Evolutionary conservation across 1,140 invertebrate genomes (phyloP).

Genomic region (Monomorium pharaonis): DNA sequence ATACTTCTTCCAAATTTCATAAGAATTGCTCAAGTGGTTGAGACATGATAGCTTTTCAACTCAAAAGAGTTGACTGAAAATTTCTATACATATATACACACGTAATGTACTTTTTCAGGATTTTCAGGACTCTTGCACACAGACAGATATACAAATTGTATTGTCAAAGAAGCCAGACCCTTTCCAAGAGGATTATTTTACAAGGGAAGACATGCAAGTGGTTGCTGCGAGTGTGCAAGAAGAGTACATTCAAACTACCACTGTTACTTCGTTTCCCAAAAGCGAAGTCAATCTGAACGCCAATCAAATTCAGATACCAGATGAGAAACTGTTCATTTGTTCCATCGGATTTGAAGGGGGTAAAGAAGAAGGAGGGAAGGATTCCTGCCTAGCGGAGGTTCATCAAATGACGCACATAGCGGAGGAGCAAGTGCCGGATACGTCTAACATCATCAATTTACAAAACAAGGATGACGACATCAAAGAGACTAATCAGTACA

Average conservation of each 20-base stretch:
- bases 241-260: conserved; percentile 66
- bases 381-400: conserved; percentile 49
- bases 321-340: conserved; percentile 82
- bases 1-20: too few relatives aligned
- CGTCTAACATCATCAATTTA: conserved; percentile 38
- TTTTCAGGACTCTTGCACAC: conserved; percentile 80
- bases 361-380: conserved; percentile 65
- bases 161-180: conserved; percentile 71
- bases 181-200: conserved; percentile 76
- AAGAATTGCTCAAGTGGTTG: too few relatives aligned
- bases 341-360: conserved; percentile 76
- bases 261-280: conserved; percentile 59
- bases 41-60: too few relatives aligned
- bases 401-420: conserved; percentile 47
- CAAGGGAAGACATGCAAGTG: conserved; percentile 78
- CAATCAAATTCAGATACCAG: conserved; percentile 70
- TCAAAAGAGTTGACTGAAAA: too few relatives aligned
- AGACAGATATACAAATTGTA: conserved; percentile 79
- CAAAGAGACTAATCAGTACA: conserved; percentile 37
- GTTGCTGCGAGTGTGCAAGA: conserved; percentile 68
- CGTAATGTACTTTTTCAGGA: conserved; percentile 35
- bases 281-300: conserved; percentile 57
- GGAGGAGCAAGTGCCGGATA: conserved; percentile 6
- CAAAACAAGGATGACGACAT: conserved; percentile 53
- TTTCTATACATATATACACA: neutral